Conservation (phyloP, 2,113 vertebrate genomes). For the Apteryx owenii region DNA sequence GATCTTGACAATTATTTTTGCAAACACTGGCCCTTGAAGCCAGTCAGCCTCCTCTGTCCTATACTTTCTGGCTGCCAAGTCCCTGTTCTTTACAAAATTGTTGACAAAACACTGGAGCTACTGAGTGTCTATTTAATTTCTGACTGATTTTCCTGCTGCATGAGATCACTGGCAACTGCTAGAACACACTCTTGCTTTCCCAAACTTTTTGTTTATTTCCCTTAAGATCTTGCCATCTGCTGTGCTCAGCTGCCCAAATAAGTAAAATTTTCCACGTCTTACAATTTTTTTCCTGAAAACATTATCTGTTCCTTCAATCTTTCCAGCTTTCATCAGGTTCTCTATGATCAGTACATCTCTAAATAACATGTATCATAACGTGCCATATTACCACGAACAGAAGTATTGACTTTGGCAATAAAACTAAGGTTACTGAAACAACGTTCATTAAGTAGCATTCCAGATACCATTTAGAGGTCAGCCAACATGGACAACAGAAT, state of each 20-base stretch:
- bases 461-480: constrained; percentile 27
- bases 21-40: constrained; percentile 42
- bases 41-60: constrained; percentile 58
- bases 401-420: constrained; percentile 23
- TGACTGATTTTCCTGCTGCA: constrained; percentile 45
- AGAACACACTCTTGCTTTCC: constrained; percentile 70
- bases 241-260: constrained; percentile 57
- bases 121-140: constrained; percentile 65
- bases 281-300: constrained; percentile 35
- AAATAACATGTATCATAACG: not conserved
- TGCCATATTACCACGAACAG: not conserved
- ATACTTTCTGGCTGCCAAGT: constrained; percentile 52
- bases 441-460: not conserved
- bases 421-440: not conserved
- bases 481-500: constrained; percentile 18
- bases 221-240: constrained; percentile 66
- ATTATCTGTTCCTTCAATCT: not conserved
- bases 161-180: constrained; percentile 69
- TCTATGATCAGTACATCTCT: not conserved
- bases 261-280: constrained; percentile 58
- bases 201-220: constrained; percentile 74
- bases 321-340: constrained; percentile 42
- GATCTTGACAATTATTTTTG: constrained; percentile 60
- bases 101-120: constrained; percentile 76
- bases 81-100: constrained; percentile 28